A percentile compares a stretch with the other conserved stretches of the same genome.
These are phyloP conservation scores for Cynodonichthys magdalenae DNA, from an alignment of 2,797 vertebrate species.

Conservation along the genomic window DNA sequence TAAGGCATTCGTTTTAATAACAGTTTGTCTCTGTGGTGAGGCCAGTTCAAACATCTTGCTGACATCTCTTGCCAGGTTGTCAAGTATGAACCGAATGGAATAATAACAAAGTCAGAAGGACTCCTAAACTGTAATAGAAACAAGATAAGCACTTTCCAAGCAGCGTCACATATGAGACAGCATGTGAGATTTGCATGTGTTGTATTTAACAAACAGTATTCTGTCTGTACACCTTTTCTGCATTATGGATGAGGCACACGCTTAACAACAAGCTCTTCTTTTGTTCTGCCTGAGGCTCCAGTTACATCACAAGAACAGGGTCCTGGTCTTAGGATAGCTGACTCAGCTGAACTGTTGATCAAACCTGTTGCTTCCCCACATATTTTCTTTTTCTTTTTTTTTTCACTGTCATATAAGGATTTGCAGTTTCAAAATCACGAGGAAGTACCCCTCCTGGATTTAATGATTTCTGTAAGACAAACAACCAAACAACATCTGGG, in stretches of 20 bases:
- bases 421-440: neutral
- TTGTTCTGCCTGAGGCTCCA: slow-evolving; percentile 79
- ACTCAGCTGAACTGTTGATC: slow-evolving; percentile 44
- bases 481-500: slow-evolving; percentile 7
- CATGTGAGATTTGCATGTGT: slow-evolving; percentile 78
- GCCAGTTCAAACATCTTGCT: slow-evolving; percentile 29
- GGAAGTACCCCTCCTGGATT: neutral
- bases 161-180: slow-evolving; percentile 53
- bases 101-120: slow-evolving; percentile 27
- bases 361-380: slow-evolving; percentile 58
- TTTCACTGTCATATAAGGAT: neutral
- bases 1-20: slow-evolving; percentile 44
- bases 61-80: slow-evolving; percentile 22
- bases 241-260: slow-evolving; percentile 84
- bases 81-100: slow-evolving; percentile 6
- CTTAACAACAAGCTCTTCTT: slow-evolving; percentile 77
- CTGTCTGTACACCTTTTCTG: slow-evolving; percentile 80
- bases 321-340: slow-evolving; percentile 65
- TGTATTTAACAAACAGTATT: slow-evolving; percentile 80
- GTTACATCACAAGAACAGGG: slow-evolving; percentile 78
- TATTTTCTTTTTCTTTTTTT: too few species aligned
- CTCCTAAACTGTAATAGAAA: slow-evolving; percentile 18
- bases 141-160: slow-evolving; percentile 31
- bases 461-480: slow-evolving; percentile 15
- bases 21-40: slow-evolving; percentile 31